These are phyloP conservation scores for Andrena bicolor DNA, from an alignment of 2,888 invertebrate genomes.

Conservation along the genomic window DNA sequence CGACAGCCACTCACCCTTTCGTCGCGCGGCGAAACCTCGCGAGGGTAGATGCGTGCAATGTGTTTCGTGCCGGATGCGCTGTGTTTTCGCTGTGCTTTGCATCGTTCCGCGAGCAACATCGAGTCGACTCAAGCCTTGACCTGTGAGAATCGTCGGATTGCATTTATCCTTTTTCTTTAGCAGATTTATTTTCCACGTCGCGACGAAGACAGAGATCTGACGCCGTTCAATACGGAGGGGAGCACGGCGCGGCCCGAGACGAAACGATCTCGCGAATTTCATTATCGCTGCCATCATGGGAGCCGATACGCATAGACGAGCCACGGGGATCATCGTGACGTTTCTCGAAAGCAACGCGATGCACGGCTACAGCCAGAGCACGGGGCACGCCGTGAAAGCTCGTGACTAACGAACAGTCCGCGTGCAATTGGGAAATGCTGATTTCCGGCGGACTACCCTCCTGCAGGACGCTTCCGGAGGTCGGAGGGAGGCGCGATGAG, in stretches of 20 bases:
- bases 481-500: background rate
- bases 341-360: constrained; percentile 9
- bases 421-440: constrained; percentile 35
- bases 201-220: background rate
- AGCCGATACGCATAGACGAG: constrained; percentile 11
- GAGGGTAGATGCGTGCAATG: background rate
- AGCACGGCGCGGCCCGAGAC: background rate
- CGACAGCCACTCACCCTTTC: background rate
- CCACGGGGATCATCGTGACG: background rate
- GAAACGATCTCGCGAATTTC: constrained; percentile 19
- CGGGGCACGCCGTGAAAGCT: constrained; percentile 17
- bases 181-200: constrained; percentile 4
- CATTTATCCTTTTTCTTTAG: constrained; percentile 14
- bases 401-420: constrained; percentile 17
- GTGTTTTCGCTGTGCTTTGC: constrained; percentile 39
- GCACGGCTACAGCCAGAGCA: constrained; percentile 15
- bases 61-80: background rate
- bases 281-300: background rate
- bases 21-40: background rate
- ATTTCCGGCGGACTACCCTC: constrained; percentile 20
- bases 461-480: constrained; percentile 7
- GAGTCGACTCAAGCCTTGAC: too few relatives aligned
- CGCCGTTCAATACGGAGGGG: background rate
- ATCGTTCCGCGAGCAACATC: constrained; percentile 6
- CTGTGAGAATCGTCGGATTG: background rate